Base-by-base conservation (phyloP, 2,888 invertebrate species). In the Callyntrura guangdongensis region DNA sequence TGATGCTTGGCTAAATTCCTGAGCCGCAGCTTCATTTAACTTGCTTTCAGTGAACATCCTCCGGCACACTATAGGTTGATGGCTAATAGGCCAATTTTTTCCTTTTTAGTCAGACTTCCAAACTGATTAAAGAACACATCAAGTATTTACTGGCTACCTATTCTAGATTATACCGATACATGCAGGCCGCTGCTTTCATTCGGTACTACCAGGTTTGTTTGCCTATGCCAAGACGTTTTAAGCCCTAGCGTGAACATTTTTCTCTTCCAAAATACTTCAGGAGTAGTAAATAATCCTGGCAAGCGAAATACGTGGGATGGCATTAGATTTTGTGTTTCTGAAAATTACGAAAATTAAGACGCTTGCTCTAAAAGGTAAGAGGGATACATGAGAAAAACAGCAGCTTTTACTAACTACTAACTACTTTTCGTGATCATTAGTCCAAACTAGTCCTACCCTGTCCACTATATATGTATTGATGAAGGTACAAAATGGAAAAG, bases 331-430 rank as follows among this genome's bases (percentile, higher is more conserved):
- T 25, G 25, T 77, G 22, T 6, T 53, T 77, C 25, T n/a, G 53
- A 53, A 77, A 77, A 77, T 25, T 77, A 53, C 25, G 53, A 77
- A 77, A 77, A 77, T 25, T 77, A 53, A 77, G 49, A 53, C 25
- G 20, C 22, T 77, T 53, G 25, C 47, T 74, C 47, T 59, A 25
- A 72, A 45, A 47, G 74, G 20, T 59, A 25, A 72, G 17, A 47
- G 74, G 20, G 47, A 47, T 74, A 2, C 49, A n/a, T 25, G 53
- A 53, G 25, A 77, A 77, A 53, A 49, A 47, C 12, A 45, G 9
- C 74, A 49, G 14, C 74, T 49, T 20, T 61, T 17, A 17, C 20
- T 36, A 36, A 22, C 12, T 20, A 20, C 6, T 27, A 22, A 6
- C 74, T 49, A 11, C 9, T 27, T 14, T 53, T n/a, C 22, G 49